Percentiles rank a stretch among this genome's conserved stretches.
These are phyloP conservation scores for Bubo scandiacus DNA, from an alignment of 2,113 vertebrate species.

Conservation along the genomic window DNA sequence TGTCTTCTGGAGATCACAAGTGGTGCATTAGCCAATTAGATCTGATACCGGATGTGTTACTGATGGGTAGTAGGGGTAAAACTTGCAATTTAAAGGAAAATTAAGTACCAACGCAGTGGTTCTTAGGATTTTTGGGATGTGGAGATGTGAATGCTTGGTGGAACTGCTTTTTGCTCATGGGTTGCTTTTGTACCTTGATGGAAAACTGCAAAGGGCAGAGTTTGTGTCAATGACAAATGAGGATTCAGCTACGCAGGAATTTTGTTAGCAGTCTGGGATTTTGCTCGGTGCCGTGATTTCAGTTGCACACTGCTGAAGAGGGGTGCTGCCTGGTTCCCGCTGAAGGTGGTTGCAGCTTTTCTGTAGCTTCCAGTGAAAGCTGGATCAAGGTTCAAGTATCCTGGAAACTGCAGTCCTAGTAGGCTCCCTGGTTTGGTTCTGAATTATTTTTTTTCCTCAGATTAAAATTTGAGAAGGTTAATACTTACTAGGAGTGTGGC, in stretches of 20 bases:
- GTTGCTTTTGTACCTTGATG: not conserved
- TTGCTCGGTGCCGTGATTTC: not conserved
- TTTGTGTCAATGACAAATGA: not conserved
- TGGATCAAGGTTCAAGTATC: not conserved
- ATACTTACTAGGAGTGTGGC: not conserved
- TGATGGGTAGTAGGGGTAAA: not conserved
- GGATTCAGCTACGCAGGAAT: not conserved
- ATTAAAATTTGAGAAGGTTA: not conserved
- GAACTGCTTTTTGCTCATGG: not conserved
- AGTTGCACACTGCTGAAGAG: not conserved
- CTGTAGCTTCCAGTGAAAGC: not conserved
- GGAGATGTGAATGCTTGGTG: not conserved
- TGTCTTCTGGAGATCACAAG: slow-evolving; percentile 11
- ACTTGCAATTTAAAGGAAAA: not conserved
- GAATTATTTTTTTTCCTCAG: not conserved
- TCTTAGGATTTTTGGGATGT: not conserved
- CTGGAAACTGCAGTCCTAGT: not conserved
- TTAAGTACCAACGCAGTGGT: not conserved
- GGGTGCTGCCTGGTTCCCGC: not conserved
- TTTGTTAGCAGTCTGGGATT: not conserved
- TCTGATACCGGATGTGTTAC: not conserved
- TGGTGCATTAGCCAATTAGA: not conserved
- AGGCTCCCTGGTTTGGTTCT: not conserved
- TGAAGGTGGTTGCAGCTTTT: not conserved
- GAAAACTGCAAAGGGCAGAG: not conserved